Conservation (phyloP, 2,113 vertebrate genomes). For the Perognathus longimembris region DNA sequence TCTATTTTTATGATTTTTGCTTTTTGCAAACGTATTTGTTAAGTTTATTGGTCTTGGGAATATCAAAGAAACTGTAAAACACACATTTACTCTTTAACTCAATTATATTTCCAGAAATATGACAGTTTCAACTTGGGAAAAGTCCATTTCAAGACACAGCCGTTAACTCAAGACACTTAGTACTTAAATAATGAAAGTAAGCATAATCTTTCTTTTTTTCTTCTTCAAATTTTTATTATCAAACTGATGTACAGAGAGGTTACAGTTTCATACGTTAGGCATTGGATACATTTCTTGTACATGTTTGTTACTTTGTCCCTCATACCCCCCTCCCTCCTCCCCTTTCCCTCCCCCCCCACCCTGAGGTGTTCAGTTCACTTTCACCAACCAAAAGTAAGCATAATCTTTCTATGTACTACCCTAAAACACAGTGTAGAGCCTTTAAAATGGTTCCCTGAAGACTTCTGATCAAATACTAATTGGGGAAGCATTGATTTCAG, state of each 20-base stretch:
- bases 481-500: not conserved
- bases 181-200: slow-evolving; percentile 21
- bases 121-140: not conserved
- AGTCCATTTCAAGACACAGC: not conserved
- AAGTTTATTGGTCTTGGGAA: not conserved
- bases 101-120: not conserved
- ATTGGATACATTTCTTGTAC: no score
- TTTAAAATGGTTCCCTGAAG: not conserved
- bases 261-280: no score
- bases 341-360: no score
- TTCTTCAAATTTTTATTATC: no score
- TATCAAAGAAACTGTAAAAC: not conserved
- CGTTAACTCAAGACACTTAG: not conserved
- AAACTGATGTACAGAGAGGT: no score
- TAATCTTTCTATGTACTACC: not conserved
- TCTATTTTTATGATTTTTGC: not conserved
- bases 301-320: no score
- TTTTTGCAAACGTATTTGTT: not conserved
- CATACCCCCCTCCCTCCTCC: no score
- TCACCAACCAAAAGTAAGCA: slow-evolving; percentile 30
- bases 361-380: no score
- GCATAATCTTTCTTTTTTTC: rapidly evolving
- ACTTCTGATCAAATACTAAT: not conserved
- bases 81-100: not conserved
- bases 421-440: not conserved